phyloP scores from a whole-genome alignment of 2,113 vertebrate species.

The Melanerpes formicivorus region DNA sequence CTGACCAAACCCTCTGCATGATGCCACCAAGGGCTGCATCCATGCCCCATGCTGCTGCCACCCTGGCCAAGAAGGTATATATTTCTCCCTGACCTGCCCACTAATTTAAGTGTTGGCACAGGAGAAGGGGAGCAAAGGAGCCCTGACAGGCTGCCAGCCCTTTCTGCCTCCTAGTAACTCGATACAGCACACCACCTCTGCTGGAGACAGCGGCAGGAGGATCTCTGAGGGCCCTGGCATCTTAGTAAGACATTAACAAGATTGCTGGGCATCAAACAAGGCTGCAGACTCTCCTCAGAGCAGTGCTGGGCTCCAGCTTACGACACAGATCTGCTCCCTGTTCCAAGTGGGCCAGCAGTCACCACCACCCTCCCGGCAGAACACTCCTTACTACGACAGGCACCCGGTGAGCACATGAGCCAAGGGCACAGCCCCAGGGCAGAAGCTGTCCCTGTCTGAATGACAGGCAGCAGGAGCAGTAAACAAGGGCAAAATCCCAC shows the following conservation, averaged over 20 bases:
- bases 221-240: neutral
- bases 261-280: slow-evolving; percentile 15
- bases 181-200: neutral
- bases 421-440: neutral
- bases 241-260: slow-evolving; percentile 47
- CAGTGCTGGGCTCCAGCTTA: neutral
- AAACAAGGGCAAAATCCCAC: neutral
- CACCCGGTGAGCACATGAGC: neutral
- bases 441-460: neutral
- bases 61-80: neutral
- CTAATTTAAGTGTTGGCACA: neutral
- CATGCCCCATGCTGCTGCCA: neutral
- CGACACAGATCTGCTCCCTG: neutral
- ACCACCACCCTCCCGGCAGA: neutral
- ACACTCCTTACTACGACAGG: rapidly evolving
- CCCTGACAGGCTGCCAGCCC: neutral
- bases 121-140: neutral
- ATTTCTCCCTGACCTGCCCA: neutral
- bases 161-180: slow-evolving; percentile 9
- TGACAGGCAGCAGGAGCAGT: neutral
- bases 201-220: neutral
- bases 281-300: neutral
- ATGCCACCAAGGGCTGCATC: neutral
- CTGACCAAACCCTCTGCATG: no score
- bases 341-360: neutral